Evolutionary conservation across 2,113 vertebrate species (phyloP), one percentile per base, ranked within the genome.

Genomic region (Hystrix cristata): DNA sequence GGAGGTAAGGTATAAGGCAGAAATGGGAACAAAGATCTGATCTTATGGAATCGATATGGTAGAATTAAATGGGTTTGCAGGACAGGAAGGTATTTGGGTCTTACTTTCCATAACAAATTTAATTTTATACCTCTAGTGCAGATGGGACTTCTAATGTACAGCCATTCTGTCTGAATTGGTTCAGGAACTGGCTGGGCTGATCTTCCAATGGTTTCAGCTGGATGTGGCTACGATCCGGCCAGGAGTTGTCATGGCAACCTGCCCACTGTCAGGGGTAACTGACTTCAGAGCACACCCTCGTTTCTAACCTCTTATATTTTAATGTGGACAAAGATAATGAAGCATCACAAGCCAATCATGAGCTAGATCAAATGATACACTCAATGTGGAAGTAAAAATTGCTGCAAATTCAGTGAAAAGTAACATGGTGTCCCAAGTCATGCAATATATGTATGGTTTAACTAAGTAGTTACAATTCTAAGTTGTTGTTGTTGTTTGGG

Each of bases 81-180:
- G 16, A 81, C 18, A 53, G 14, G 8, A 34, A 51, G 6, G 31
- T 34, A 7, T 88, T 48, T 82, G 74, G 43, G 74, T 57, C 53
- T 79, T 64, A 87, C 10, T 23, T 60, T 57, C 78, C 83, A 60
- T 34, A 38, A 43, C 0, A 8, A 31, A 55, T 43, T 55, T 62
- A 74, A 86, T 57, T 69, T 46, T 25, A 64, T 48, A n/a, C 43
- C 16, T 31, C 62, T 15, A 27, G 23, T 60, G 43, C 4, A 18
- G 31, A 38, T 27, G 4, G n/a, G 15, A 51, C 27, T 34, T 25
- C n/a, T 64, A 5, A 25, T 0, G 0, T 15, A 38, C 3, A 1
- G 19, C 38, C 21, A 23, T 6, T 43, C 43, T 95, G 1, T 51
- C 59, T 60, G 21, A 6, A 18, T 46, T 13, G 10, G 12, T 5